Evolutionary conservation across 2,888 invertebrate genomes (phyloP).

Genomic region (Hedya salicella): DNA sequence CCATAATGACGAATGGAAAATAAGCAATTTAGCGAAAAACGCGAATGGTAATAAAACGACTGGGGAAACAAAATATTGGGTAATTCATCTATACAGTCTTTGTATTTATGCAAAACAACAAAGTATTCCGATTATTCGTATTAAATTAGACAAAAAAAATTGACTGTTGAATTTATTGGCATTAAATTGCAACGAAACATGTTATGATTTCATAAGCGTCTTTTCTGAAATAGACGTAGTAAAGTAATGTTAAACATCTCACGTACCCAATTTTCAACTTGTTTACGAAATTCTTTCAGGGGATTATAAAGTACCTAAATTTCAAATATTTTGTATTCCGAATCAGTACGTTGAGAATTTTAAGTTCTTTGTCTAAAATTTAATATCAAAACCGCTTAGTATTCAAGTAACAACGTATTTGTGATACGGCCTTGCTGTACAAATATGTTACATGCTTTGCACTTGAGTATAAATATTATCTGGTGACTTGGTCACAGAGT

Average conservation of each 20-base stretch:
- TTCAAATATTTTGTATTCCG: conserved; percentile 8
- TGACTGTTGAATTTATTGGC: too few relatives aligned
- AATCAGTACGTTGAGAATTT: conserved; percentile 10
- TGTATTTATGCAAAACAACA: too few relatives aligned
- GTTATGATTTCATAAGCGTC: too few relatives aligned
- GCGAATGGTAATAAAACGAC: too few relatives aligned
- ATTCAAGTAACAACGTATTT: conserved; percentile 21
- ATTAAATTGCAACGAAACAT: too few relatives aligned
- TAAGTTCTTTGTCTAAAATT: conserved; percentile 31
- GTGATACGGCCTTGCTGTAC: conserved; percentile 20
- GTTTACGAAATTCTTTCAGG: background rate
- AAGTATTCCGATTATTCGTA: too few relatives aligned
- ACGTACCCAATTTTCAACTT: background rate
- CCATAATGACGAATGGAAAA: too few relatives aligned
- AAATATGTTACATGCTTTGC: conserved; percentile 32
- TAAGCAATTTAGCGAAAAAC: too few relatives aligned
- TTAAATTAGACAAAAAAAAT: too few relatives aligned
- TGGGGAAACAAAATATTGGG: too few relatives aligned
- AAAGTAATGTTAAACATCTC: background rate
- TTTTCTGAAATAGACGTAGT: background rate
- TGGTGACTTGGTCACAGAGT: background rate
- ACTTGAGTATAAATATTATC: conserved; percentile 14
- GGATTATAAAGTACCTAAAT: background rate
- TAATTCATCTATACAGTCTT: too few relatives aligned
- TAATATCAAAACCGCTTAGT: conserved; percentile 22